Percentiles rank a stretch among this genome's conserved stretches.
Evolutionary conservation across 2,113 vertebrate species (phyloP).

Genomic region (Sphaerodactylus townsendi): DNA sequence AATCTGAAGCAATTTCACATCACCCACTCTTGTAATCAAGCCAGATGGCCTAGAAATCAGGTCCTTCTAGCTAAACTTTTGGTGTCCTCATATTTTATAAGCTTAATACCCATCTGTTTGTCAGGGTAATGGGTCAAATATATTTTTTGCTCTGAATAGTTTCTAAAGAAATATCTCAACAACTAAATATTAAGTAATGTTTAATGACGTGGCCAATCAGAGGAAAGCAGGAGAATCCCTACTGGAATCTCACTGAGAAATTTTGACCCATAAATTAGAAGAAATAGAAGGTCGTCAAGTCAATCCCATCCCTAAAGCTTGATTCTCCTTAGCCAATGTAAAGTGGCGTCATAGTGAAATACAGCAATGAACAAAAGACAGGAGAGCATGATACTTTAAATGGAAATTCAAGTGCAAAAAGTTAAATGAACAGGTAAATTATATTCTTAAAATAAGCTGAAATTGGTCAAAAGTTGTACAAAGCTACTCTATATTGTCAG

Average conservation of each 20-base stretch:
- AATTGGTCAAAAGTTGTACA: no score
- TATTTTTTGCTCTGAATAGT: neutral
- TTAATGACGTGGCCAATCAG: neutral
- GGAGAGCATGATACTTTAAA: no score
- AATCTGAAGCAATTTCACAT: neutral
- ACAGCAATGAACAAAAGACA: no score
- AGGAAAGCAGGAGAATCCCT: neutral
- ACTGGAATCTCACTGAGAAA: neutral
- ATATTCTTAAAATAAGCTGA: no score
- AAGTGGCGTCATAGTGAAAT: no score
- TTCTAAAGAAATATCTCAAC: neutral
- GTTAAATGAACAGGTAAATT: no score
- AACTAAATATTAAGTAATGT: neutral
- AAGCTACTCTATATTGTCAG: no score
- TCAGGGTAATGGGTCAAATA: neutral
- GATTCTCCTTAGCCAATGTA: neutral
- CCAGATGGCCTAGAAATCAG: neutral
- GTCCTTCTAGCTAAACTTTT: neutral
- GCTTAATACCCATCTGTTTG: neutral
- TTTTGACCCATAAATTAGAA: neutral
- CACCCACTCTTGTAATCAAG: neutral
- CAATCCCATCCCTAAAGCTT: neutral
- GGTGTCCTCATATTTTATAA: neutral
- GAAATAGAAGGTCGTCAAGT: neutral
- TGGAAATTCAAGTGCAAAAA: no score